Evolutionary conservation across 2,888 invertebrate species (phyloP).

Genomic region (Boloria euphrosyne): DNA sequence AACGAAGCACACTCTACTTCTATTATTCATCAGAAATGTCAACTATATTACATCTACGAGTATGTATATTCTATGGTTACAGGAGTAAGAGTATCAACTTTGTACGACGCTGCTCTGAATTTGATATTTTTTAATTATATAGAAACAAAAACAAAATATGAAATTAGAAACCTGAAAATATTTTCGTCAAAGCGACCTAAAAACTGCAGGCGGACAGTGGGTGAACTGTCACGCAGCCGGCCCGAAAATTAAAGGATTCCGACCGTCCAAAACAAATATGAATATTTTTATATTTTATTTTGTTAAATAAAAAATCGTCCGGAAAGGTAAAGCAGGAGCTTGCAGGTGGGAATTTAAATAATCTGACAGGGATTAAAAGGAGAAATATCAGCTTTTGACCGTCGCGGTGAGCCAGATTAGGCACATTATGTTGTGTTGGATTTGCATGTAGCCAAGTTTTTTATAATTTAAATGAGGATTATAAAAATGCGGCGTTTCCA

Average conservation of each 20-base stretch:
- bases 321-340: conserved; percentile 61
- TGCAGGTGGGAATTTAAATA: conserved; percentile 83
- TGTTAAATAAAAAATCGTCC: conserved; percentile 71
- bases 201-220: conserved; percentile 62
- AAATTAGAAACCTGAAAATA: conserved; percentile 62
- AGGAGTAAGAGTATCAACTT: neutral
- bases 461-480: conserved; percentile 68
- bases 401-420: conserved; percentile 69
- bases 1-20: no score
- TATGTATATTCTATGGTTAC: neutral
- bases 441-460: conserved; percentile 58
- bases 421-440: conserved; percentile 67
- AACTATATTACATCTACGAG: neutral
- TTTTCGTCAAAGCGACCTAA: conserved; percentile 69
- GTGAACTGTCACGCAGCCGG: conserved; percentile 69
- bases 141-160: conserved; percentile 51
- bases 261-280: conserved; percentile 80
- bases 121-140: conserved; percentile 39
- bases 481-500: conserved; percentile 43
- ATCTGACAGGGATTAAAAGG: conserved; percentile 82
- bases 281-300: conserved; percentile 81
- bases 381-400: conserved; percentile 81
- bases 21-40: no score
- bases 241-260: conserved; percentile 82
- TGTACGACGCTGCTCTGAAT: neutral